Evolutionary conservation across 2,113 vertebrate species (phyloP).

Genomic region (Meleagris gallopavo): DNA sequence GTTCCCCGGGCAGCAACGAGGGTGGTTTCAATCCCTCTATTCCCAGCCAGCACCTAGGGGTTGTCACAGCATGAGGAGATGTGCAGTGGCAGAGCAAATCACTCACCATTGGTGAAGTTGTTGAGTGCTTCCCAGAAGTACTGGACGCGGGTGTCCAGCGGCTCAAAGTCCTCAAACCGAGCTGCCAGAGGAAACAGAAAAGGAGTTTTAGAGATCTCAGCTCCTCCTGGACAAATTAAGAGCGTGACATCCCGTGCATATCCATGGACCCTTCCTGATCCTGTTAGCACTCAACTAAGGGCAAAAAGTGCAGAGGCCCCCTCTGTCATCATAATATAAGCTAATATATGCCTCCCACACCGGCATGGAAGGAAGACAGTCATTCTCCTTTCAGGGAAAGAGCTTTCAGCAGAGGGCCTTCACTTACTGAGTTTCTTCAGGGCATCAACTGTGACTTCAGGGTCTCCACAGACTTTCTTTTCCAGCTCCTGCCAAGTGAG

Average conservation of each 20-base stretch:
- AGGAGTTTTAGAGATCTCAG: neutral
- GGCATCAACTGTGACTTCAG: constrained; percentile 95
- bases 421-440: constrained; percentile 90
- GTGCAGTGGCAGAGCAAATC: neutral
- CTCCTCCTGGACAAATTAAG: neutral
- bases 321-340: neutral
- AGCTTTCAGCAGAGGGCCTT: neutral
- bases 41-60: neutral
- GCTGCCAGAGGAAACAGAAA: constrained; percentile 75
- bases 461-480: constrained; percentile 97
- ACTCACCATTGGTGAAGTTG: constrained; percentile 96
- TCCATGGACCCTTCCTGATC: neutral
- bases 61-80: neutral
- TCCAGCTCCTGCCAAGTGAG: constrained; percentile 98
- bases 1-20: neutral
- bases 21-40: neutral
- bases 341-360: neutral
- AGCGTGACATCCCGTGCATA: neutral
- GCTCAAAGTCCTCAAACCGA: constrained; percentile 93
- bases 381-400: neutral
- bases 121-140: constrained; percentile 96
- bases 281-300: neutral
- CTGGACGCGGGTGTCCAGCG: constrained; percentile 88
- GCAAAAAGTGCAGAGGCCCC: neutral
- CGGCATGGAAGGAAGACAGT: neutral